phyloP scores from a whole-genome alignment of 2,113 vertebrate genomes.

The Ploceus nigricollis region DNA sequence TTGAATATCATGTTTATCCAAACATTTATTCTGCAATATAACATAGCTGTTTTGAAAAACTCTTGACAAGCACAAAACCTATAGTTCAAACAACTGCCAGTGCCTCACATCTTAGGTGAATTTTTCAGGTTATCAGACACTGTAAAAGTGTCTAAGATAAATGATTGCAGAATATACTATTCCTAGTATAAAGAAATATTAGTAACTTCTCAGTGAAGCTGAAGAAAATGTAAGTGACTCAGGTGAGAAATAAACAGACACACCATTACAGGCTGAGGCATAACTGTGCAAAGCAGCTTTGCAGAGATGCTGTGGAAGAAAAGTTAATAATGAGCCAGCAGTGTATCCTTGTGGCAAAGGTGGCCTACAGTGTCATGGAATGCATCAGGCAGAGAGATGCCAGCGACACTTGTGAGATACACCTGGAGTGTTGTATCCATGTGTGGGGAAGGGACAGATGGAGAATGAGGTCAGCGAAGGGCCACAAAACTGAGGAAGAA shows the following conservation, averaged over 20 bases:
- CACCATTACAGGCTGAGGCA: neutral
- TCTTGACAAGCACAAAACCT: neutral
- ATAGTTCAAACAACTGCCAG: neutral
- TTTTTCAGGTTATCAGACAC: neutral
- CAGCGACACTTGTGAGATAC: neutral
- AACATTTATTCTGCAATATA: neutral
- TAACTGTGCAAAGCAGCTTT: neutral
- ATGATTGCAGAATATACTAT: neutral
- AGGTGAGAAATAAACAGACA: neutral
- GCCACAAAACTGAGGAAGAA: neutral
- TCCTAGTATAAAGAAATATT: neutral
- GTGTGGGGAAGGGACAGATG: fast-evolving
- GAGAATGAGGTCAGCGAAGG: neutral
- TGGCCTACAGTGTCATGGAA: neutral
- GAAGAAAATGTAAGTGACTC: neutral
- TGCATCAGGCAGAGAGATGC: neutral
- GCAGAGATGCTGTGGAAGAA: neutral
- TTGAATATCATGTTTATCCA: neutral
- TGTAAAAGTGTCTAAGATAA: neutral
- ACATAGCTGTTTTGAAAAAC: neutral
- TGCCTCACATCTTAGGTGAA: neutral
- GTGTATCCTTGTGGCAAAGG: neutral
- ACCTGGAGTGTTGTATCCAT: neutral
- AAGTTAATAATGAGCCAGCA: neutral
- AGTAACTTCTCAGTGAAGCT: neutral